Evolutionary conservation across 2,113 vertebrate species (phyloP).

Genomic region (Trematocara variabile): DNA sequence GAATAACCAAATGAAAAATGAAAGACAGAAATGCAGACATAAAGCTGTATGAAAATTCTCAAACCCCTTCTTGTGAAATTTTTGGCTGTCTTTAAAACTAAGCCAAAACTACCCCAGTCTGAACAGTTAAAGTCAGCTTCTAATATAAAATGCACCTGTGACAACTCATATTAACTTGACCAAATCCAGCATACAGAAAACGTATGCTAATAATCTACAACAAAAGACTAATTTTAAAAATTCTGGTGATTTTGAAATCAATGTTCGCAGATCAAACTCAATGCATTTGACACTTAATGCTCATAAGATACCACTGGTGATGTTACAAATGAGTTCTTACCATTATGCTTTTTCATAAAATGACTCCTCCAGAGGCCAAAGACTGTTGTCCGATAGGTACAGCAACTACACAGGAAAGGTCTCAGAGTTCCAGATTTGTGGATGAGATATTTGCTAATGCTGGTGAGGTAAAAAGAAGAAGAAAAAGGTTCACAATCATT

Average conservation of each 20-base stretch:
- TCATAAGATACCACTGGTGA: neutral
- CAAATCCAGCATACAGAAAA: neutral
- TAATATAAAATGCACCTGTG: neutral
- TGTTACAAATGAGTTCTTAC: constrained; percentile 50
- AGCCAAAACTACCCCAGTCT: neutral
- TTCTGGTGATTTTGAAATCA: neutral
- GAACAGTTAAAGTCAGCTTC: neutral
- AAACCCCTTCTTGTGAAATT: neutral
- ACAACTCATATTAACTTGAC: neutral
- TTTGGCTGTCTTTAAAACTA: neutral
- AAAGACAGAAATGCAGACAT: neutral
- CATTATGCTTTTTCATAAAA: constrained; percentile 82
- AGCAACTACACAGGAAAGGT: constrained; percentile 83
- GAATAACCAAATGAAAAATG: neutral
- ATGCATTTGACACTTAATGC: neutral
- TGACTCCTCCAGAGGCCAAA: constrained; percentile 84
- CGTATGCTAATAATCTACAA: neutral
- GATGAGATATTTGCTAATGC: constrained; percentile 72
- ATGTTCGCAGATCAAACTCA: neutral
- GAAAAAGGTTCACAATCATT: neutral
- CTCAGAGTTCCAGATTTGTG: constrained; percentile 81
- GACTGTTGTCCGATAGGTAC: constrained; percentile 84
- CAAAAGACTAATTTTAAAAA: neutral
- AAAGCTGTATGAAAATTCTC: neutral
- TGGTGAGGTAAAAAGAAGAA: neutral